These are phyloP conservation scores for Enteromius anoplus DNA, from an alignment of 2,797 vertebrate species.

Conservation along the genomic window DNA sequence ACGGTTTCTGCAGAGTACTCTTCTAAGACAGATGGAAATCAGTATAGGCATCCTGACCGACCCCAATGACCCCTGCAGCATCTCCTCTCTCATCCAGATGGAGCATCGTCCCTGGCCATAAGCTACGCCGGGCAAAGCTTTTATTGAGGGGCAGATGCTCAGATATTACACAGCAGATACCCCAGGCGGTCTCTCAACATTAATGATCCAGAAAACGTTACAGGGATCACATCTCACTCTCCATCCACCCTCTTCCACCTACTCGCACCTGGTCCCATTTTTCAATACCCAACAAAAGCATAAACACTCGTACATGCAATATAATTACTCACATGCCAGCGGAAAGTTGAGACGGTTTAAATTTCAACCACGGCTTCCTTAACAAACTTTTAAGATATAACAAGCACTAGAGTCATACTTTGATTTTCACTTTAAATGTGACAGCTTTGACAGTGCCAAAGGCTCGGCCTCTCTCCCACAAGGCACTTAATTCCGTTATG, in stretches of 20 bases:
- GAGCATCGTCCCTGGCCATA: slow-evolving; percentile 61
- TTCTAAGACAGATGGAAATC: slow-evolving; percentile 68
- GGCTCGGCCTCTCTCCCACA: slow-evolving; percentile 15
- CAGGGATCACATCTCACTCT: slow-evolving; percentile 49
- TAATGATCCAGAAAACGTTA: slow-evolving; percentile 65
- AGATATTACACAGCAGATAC: slow-evolving; percentile 61
- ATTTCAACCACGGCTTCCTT: slow-evolving; percentile 30
- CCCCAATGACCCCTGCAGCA: slow-evolving; percentile 38
- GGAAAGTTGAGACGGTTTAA: not conserved
- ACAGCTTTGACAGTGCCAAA: slow-evolving; percentile 23
- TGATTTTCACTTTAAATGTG: slow-evolving; percentile 47
- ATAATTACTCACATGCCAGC: slow-evolving; percentile 1
- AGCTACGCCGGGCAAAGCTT: slow-evolving; percentile 62
- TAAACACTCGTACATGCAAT: not conserved
- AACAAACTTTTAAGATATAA: slow-evolving; percentile 49
- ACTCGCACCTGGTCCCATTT: slow-evolving; percentile 16
- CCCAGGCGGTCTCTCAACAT: slow-evolving; percentile 60
- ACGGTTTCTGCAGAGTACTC: slow-evolving; percentile 21
- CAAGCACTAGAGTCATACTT: slow-evolving; percentile 22
- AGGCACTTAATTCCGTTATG: slow-evolving; percentile 11
- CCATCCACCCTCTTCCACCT: slow-evolving; percentile 38
- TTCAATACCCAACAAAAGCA: slow-evolving; percentile 9
- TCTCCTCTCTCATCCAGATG: slow-evolving; percentile 65
- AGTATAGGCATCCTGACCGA: slow-evolving; percentile 47
- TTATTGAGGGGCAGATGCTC: slow-evolving; percentile 65